A percentile compares a stretch with the other conserved stretches of the same genome.
phyloP scores from a whole-genome alignment of 2,888 invertebrate species.

The Erynnis tages region DNA sequence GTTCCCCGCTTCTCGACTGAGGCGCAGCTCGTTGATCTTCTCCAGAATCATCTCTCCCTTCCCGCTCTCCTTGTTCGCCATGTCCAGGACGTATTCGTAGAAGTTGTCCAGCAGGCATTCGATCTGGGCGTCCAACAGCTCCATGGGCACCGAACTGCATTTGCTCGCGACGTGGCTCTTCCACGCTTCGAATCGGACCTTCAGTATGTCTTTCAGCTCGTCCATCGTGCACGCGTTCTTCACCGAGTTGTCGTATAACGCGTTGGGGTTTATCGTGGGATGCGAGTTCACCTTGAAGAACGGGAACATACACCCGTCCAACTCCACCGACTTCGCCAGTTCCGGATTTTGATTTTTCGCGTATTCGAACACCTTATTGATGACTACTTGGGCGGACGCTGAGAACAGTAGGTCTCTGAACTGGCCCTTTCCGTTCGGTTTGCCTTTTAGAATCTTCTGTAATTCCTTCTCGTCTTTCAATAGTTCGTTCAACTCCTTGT shows the following conservation, averaged over 20 bases:
- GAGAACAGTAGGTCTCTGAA: conserved; percentile 64
- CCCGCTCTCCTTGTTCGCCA: conserved; percentile 59
- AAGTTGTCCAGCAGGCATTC: conserved; percentile 66
- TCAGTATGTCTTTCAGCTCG: conserved; percentile 57
- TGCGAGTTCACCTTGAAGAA: conserved; percentile 54
- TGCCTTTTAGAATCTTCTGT: conserved; percentile 54
- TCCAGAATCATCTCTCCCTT: conserved; percentile 56
- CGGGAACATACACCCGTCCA: conserved; percentile 49
- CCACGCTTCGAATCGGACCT: conserved; percentile 61
- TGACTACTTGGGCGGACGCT: conserved; percentile 66
- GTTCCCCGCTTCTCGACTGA: conserved; percentile 39
- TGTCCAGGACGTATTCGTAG: conserved; percentile 61
- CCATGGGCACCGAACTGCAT: conserved; percentile 61
- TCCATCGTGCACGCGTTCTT: conserved; percentile 67
- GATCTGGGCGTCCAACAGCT: conserved; percentile 61
- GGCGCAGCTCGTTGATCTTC: conserved; percentile 56
- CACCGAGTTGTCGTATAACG: conserved; percentile 63
- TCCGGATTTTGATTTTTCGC: conserved; percentile 62
- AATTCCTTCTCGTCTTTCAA: conserved; percentile 62
- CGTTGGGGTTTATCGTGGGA: conserved; percentile 52
- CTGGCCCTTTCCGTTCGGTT: conserved; percentile 61
- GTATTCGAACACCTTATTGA: conserved; percentile 68
- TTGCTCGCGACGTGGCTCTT: conserved; percentile 60
- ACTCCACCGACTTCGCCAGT: conserved; percentile 51
- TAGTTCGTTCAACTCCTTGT: conserved; percentile 57